phyloP scores from a whole-genome alignment of 2,888 invertebrate species.

The Melipona bicolor region DNA sequence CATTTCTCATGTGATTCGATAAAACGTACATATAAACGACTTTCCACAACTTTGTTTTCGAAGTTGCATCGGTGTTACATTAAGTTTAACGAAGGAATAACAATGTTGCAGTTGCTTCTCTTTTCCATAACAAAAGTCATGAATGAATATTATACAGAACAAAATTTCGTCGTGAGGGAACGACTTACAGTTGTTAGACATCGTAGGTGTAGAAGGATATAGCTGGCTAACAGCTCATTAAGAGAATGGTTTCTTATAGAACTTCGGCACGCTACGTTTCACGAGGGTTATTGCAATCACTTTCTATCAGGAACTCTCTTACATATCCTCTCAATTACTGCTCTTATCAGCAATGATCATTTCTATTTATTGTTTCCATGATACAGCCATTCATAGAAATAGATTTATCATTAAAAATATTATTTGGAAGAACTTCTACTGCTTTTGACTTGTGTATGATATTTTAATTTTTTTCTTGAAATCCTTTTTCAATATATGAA shows the following conservation, averaged over 20 bases:
- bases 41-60: background rate
- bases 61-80: background rate
- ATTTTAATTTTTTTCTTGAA: background rate
- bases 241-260: constrained; percentile 44
- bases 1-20: constrained; percentile 35
- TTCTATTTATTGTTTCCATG: constrained; percentile 32
- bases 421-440: background rate
- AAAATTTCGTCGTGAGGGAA: background rate
- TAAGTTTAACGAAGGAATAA: background rate
- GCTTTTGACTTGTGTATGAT: background rate
- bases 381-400: background rate
- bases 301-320: constrained; percentile 44
- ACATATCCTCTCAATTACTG: constrained; percentile 15
- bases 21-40: constrained; percentile 3
- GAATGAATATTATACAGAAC: background rate
- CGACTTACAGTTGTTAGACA: constrained; percentile 1
- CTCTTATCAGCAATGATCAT: constrained; percentile 27
- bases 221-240: constrained; percentile 45
- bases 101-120: background rate
- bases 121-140: no score
- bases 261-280: constrained; percentile 38
- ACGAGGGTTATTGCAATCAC: constrained; percentile 40
- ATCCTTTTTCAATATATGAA: background rate
- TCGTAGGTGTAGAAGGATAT: constrained; percentile 17
- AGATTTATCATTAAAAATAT: constrained; percentile 14